phyloP scores from a whole-genome alignment of 2,888 invertebrate genomes.

The Xestia sexstrigata region DNA sequence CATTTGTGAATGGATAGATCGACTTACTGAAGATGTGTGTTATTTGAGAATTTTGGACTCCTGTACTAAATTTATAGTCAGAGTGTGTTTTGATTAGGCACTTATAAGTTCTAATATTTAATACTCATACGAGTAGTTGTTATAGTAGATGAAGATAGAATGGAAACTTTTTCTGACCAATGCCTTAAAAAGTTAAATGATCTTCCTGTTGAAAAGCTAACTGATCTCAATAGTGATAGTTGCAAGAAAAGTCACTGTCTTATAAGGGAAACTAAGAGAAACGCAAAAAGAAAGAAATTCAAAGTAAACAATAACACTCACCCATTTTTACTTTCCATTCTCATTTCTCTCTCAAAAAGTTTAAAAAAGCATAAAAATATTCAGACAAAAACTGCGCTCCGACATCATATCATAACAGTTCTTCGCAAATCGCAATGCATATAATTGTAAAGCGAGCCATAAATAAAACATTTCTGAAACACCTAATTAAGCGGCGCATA shows the following conservation, averaged over 20 bases:
- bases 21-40: slow-evolving; percentile 29
- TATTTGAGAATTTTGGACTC: slow-evolving; percentile 38
- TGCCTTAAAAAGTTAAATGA: not conserved
- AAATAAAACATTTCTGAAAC: slow-evolving; percentile 65
- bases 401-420: slow-evolving; percentile 36
- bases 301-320: not conserved
- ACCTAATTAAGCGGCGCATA: slow-evolving; percentile 66
- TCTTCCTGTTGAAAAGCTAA: not conserved
- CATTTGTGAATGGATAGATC: slow-evolving; percentile 37
- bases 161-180: not conserved
- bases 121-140: not conserved
- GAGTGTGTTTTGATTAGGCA: not conserved
- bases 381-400: slow-evolving; percentile 15
- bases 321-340: not conserved
- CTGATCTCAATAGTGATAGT: not conserved
- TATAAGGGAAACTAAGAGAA: not conserved
- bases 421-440: slow-evolving; percentile 50
- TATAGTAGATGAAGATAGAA: not conserved
- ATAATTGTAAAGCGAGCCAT: slow-evolving; percentile 64
- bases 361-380: slow-evolving; percentile 10
- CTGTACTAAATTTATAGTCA: not conserved
- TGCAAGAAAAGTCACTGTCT: not conserved
- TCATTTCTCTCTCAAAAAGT: slow-evolving; percentile 1
- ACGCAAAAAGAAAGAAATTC: not conserved
- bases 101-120: not conserved